phyloP scores from a whole-genome alignment of 2,113 vertebrate species.

The Panurus biarmicus region DNA sequence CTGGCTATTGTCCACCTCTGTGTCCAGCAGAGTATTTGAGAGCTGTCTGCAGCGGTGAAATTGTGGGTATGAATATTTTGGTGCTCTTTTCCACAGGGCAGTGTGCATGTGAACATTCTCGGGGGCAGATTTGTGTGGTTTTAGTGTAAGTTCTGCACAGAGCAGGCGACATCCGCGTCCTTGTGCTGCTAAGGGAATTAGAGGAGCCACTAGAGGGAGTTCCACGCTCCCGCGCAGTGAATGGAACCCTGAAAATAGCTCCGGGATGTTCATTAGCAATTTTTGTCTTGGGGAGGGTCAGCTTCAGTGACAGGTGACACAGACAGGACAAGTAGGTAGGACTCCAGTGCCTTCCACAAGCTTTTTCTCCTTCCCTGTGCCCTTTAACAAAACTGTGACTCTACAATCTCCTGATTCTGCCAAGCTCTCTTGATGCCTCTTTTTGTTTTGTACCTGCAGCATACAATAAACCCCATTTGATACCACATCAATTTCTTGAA shows the following conservation, averaged over 20 bases:
- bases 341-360: neutral
- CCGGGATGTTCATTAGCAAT: neutral
- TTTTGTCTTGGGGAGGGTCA: neutral
- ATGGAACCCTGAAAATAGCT: neutral
- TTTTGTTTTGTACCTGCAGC: constrained; percentile 37
- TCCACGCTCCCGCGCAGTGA: neutral
- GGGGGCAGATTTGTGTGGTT: neutral
- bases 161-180: neutral
- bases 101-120: neutral
- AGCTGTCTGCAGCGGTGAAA: neutral
- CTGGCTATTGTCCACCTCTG: neutral
- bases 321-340: neutral
- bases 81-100: neutral
- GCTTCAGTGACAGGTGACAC: neutral
- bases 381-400: neutral
- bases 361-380: neutral
- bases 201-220: constrained; percentile 29
- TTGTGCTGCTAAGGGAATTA: neutral
- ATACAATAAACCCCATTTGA: constrained; percentile 61
- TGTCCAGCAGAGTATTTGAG: neutral
- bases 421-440: neutral
- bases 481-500: constrained; percentile 56
- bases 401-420: neutral
- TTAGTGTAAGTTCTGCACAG: neutral
- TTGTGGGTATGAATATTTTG: neutral